A percentile compares a stretch with the other conserved stretches of the same genome.
Conservation (phyloP, 2,797 vertebrate genomes). For the Podarcis lilfordi region DNA sequence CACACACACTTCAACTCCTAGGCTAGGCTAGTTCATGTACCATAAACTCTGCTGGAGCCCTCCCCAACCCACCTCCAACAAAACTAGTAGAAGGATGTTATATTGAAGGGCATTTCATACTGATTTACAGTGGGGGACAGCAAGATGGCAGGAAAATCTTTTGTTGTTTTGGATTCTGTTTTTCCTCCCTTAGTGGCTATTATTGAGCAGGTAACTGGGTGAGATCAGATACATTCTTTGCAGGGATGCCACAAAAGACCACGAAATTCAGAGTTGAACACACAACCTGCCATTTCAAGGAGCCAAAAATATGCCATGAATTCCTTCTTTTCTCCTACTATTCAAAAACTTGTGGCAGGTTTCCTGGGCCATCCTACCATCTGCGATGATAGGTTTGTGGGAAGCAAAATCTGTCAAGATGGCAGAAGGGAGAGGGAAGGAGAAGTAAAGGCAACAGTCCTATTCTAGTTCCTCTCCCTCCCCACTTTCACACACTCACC, state of each 20-base stretch:
- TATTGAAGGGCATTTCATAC: neutral
- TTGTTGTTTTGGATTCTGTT: neutral
- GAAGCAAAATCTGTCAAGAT: constrained; percentile 16
- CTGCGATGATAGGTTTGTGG: constrained; percentile 11
- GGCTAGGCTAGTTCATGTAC: neutral
- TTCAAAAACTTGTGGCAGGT: constrained; percentile 21
- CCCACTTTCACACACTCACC: neutral
- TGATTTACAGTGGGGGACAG: constrained; percentile 6
- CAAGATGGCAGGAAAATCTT: constrained; percentile 3
- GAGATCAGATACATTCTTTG: neutral
- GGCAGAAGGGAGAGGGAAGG: neutral
- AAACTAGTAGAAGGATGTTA: constrained; percentile 13
- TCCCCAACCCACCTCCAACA: neutral
- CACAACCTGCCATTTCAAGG: constrained; percentile 7
- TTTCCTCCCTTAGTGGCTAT: neutral
- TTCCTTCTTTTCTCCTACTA: neutral
- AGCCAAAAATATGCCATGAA: constrained; percentile 19
- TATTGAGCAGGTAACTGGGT: neutral
- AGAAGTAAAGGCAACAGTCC: neutral
- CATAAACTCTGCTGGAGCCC: constrained; percentile 3
- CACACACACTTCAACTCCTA: neutral
- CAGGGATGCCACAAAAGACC: neutral
- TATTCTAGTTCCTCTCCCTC: neutral
- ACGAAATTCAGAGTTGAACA: neutral
- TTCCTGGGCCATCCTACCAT: constrained; percentile 4